phyloP scores from a whole-genome alignment of 2,888 invertebrate species.

The Drosophila buzzatii region DNA sequence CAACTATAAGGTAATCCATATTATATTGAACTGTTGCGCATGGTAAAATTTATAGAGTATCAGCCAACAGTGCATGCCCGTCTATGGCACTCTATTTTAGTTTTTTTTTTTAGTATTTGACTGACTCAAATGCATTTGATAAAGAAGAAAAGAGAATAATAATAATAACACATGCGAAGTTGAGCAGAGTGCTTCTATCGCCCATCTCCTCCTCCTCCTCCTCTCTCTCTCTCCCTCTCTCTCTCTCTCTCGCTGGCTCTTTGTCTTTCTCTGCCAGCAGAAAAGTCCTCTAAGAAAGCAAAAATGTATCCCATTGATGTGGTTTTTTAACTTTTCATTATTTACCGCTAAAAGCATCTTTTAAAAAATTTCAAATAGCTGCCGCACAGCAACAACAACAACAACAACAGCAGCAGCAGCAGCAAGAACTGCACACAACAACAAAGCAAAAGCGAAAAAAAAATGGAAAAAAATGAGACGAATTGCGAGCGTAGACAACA shows the following conservation, averaged over 20 bases:
- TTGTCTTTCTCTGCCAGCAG: not conserved
- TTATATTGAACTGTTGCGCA: not conserved
- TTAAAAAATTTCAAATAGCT: conserved; percentile 83
- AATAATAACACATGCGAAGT: conserved; percentile 3
- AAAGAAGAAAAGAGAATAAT: conserved; percentile 1
- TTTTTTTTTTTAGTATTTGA: conserved; percentile 20
- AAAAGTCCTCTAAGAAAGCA: conserved; percentile 41
- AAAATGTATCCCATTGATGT: conserved; percentile 84
- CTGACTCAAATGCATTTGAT: conserved; percentile 42
- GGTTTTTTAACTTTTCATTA: conserved; percentile 86
- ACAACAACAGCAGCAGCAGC: not conserved
- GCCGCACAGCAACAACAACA: conserved; percentile 52
- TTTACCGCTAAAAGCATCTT: conserved; percentile 86
- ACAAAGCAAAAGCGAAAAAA: conserved; percentile 15
- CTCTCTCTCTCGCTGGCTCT: not conserved
- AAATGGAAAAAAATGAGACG: conserved; percentile 12
- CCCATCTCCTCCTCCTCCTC: not conserved
- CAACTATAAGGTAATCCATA: not conserved
- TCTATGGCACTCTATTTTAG: not conserved
- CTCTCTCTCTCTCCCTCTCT: not conserved
- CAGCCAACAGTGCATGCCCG: no score
- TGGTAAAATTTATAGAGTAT: not conserved
- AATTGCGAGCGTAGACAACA: conserved; percentile 45
- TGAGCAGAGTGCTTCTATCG: conserved; percentile 10
- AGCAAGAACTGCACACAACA: conserved; percentile 15